These are phyloP conservation scores for Tachysurus fulvidraco DNA, from an alignment of 2,113 vertebrate genomes.

Conservation along the genomic window DNA sequence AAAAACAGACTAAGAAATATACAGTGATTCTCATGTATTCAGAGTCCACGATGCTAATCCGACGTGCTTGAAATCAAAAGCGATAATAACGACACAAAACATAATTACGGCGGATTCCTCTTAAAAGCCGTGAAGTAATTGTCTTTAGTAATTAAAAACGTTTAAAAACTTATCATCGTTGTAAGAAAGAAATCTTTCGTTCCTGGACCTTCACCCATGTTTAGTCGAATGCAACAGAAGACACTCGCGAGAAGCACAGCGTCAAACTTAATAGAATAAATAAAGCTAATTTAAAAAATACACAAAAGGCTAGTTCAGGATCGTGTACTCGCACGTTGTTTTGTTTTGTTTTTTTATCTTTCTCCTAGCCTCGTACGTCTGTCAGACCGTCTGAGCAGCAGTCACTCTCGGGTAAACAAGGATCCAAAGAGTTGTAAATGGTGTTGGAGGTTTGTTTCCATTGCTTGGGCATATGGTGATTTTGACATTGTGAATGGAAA, in stretches of 20 bases:
- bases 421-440: slow-evolving; percentile 47
- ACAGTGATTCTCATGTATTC: not conserved
- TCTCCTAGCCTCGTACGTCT: not conserved
- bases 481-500: slow-evolving; percentile 42
- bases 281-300: not conserved
- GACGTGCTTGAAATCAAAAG: not conserved
- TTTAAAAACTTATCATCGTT: not conserved
- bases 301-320: not conserved
- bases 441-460: slow-evolving; percentile 53
- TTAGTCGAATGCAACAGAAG: not conserved
- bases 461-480: slow-evolving; percentile 43
- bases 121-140: no score
- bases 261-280: not conserved
- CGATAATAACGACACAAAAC: not conserved
- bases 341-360: not conserved
- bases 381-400: slow-evolving; percentile 25
- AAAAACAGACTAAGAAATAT: not conserved
- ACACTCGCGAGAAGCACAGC: not conserved
- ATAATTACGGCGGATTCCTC: not conserved
- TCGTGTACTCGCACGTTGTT: not conserved
- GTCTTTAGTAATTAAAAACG: not conserved
- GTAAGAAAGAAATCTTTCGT: not conserved
- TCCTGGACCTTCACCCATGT: not conserved
- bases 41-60: not conserved
- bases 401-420: slow-evolving; percentile 46